Conservation (phyloP, 1,140 invertebrate genomes). For the Gryon sp. region DNA sequence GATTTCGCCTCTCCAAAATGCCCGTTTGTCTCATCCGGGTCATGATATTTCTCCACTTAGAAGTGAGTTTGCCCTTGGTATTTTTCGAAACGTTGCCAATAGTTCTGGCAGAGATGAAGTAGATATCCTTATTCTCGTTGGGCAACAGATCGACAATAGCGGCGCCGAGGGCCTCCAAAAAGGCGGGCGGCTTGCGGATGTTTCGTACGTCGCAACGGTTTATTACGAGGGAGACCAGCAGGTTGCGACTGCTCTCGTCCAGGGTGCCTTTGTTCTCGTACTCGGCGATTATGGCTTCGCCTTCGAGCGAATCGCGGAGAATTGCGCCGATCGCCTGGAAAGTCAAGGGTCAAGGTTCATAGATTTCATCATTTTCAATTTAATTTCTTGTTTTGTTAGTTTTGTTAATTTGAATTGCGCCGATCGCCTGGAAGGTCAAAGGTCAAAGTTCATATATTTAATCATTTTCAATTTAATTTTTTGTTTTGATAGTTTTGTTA, state of each 20-base stretch:
- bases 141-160: slow-evolving; percentile 51
- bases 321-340: slow-evolving; percentile 46
- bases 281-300: slow-evolving; percentile 55
- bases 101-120: slow-evolving; percentile 54
- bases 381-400: no score
- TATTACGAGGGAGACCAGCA: slow-evolving; percentile 52
- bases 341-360: no score
- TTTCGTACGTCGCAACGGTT: slow-evolving; percentile 51
- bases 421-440: slow-evolving; percentile 48
- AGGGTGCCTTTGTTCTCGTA: slow-evolving; percentile 55
- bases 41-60: slow-evolving; percentile 57
- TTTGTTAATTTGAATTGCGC: no score
- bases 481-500: no score
- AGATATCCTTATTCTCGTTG: slow-evolving; percentile 54
- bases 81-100: slow-evolving; percentile 55
- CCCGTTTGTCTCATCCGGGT: slow-evolving; percentile 46
- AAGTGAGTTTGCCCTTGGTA: slow-evolving; percentile 53
- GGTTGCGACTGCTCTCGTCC: slow-evolving; percentile 55
- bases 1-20: slow-evolving; percentile 39
- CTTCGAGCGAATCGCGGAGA: slow-evolving; percentile 47
- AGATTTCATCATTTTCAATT: no score
- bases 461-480: no score
- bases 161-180: slow-evolving; percentile 42
- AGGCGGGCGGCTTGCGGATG: slow-evolving; percentile 50
- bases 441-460: no score